phyloP scores from a whole-genome alignment of 2,113 vertebrate genomes.

The Siniperca knerii region DNA sequence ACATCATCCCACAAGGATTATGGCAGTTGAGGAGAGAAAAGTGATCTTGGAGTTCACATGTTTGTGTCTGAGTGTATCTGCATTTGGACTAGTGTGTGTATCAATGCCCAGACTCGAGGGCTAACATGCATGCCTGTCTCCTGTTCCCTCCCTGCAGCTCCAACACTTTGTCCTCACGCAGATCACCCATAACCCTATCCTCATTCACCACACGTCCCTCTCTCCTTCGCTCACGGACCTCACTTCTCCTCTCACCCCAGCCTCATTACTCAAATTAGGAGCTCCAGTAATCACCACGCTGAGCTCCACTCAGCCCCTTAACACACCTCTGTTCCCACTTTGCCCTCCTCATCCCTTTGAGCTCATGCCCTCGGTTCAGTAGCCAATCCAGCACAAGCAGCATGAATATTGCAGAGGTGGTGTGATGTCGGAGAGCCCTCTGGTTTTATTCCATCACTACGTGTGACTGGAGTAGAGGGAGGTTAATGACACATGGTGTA shows the following conservation, averaged over 20 bases:
- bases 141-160: constrained; percentile 41
- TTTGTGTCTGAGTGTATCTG: constrained; percentile 38
- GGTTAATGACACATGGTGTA: constrained; percentile 64
- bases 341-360: constrained; percentile 69
- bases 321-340: constrained; percentile 66
- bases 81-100: constrained; percentile 14
- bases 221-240: constrained; percentile 62
- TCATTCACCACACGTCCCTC: constrained; percentile 64
- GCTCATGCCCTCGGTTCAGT: constrained; percentile 74
- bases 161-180: constrained; percentile 45
- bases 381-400: constrained; percentile 58
- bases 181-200: constrained; percentile 44
- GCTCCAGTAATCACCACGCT: constrained; percentile 74
- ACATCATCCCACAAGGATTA: constrained; percentile 70
- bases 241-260: constrained; percentile 70
- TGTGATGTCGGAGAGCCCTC: constrained; percentile 68
- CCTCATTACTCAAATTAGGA: constrained; percentile 84
- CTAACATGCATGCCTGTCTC: constrained; percentile 41
- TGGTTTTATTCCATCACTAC: constrained; percentile 56
- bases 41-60: constrained; percentile 43
- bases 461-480: constrained; percentile 57
- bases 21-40: constrained; percentile 52
- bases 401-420: constrained; percentile 79
- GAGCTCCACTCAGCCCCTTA: constrained; percentile 67
- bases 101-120: constrained; percentile 43